phyloP scores from a whole-genome alignment of 1,140 invertebrate species.

The Philotrypesis tridentata region DNA sequence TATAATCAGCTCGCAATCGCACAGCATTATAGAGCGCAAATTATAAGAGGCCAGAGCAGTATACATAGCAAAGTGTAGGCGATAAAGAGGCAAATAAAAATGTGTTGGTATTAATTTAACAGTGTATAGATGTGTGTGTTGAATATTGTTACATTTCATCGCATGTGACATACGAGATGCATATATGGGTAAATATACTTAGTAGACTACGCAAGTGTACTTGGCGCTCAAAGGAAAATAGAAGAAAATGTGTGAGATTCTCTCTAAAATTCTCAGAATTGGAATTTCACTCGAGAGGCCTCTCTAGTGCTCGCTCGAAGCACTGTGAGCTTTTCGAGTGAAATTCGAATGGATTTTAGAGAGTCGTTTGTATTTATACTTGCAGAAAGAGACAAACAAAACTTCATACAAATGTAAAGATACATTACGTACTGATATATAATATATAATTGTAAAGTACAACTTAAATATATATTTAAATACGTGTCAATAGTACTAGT shows the following conservation, averaged over 20 bases:
- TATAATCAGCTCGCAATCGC: slow-evolving; percentile 4
- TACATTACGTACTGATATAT: slow-evolving; percentile 1
- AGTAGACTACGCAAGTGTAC: slow-evolving; percentile 9
- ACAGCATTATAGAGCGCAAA: slow-evolving; percentile 17
- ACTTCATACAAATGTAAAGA: neutral
- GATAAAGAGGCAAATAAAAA: neutral
- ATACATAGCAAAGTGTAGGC: no score
- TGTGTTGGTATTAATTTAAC: neutral
- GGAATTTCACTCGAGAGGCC: no score
- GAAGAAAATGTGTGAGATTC: neutral
- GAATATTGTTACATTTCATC: no score
- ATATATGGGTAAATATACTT: neutral
- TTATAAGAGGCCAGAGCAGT: slow-evolving; percentile 4
- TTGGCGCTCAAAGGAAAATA: neutral
- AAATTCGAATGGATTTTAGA: no score
- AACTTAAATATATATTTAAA: no score
- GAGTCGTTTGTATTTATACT: neutral
- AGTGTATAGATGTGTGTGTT: no score
- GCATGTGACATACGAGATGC: neutral
- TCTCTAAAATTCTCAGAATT: no score
- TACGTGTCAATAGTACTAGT: neutral
- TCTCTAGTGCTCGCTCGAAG: no score
- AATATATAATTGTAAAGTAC: neutral
- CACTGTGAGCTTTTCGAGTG: no score
- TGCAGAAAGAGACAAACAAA: neutral